Base-by-base conservation (phyloP, 1,140 invertebrate genomes). In the Batillaria attramentaria region DNA sequence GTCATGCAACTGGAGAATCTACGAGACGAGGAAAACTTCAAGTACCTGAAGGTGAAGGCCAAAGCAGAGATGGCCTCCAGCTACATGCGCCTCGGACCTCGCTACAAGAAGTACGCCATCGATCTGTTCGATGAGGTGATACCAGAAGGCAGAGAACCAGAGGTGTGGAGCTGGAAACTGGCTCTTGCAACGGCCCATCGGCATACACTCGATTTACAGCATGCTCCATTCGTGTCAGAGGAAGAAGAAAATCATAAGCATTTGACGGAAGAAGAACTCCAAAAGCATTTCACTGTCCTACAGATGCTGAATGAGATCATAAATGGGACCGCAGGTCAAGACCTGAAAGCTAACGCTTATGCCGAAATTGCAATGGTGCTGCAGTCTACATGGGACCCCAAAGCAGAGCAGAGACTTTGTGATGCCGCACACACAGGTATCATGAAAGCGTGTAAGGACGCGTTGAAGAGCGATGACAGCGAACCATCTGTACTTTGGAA, bases 21-120 rank as follows among this genome's bases (percentile, higher is more conserved):
- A 28, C 3, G 8, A 31, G 41, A 37, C 8, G 24, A 3, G 28
- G 0, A 4, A 6, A 42, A 70, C 6, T 46, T 31, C 50, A 28
- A 24, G 3, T 70, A 70, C 28, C 68, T 70, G 37, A 3, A 31
- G 68, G 68, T 70, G 24, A 70, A 46, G 28, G 68, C 68, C 24
- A 28, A 70, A 46, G 68, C 41, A 18, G 68, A 70, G 41, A 0
- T 43, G 20, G 68, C 68, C 3, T 6, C 68, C 20, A 46, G 68
- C 68, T 70, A 70, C 68, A 46, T 70, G 68, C 68, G 68, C 16
- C 33, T 70, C n/a, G 68, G 68, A 42, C 68, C 68, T 3, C 39
- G n/a, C 6, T 70, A 46, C 68, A 70, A 46, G 41, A 3, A 28
- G n/a, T 42, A 46, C 41, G 42, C 68, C 24, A 31, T 31, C 35